Evolutionary conservation across 2,888 invertebrate species (phyloP), one percentile per base, ranked within the genome.

Genomic region (Kuschelorhynchus macadamiae): DNA sequence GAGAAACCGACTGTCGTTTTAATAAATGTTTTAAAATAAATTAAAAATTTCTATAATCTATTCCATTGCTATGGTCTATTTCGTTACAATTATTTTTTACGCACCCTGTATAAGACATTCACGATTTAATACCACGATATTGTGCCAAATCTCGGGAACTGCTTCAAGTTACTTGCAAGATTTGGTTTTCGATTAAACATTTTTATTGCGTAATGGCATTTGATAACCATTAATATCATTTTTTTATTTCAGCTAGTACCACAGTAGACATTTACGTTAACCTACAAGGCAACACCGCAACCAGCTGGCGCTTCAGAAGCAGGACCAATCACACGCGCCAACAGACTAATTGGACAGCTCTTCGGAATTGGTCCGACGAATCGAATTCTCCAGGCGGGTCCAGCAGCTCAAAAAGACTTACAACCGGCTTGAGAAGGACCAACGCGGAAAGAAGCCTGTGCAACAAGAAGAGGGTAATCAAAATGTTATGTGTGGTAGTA

Each of bases 401-500:
- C 78, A 82, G 59, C 72, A 80, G 39, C 77, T 62, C 65, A 3
- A 67, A 60, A 18, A 60, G 61, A 33, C 53, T 71, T 12, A 66
- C 68, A 8, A 70, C 74, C 30, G 71, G 73, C 20, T 71, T 83
- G 30, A 73, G 81, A 50, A 81, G 85, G 16, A 84, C 86, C 11
- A 86, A 86, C 75, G 85, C 85, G 17, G 85, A 85, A 74, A 82
- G 85, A 64, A 85, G 84, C 68, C 78, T 86, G 5, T 80, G 81
- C 55, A 85, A 85, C 72, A 85, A 85, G 71, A 84, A 84, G 65
- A 83, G 86, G 14, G 86, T 88, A 12, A 85, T 87, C 72, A 86
- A 88, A 78, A 91, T 91, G 90, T 81, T 91, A 56, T 88, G 89
- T 74, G 88, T 88, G 1, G 87, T 91, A 5, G 90, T 91, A 1